A percentile compares a stretch with the other conserved stretches of the same genome.
Evolutionary conservation across 1,140 invertebrate species (phyloP).

Genomic region (Plodia interpunctella): DNA sequence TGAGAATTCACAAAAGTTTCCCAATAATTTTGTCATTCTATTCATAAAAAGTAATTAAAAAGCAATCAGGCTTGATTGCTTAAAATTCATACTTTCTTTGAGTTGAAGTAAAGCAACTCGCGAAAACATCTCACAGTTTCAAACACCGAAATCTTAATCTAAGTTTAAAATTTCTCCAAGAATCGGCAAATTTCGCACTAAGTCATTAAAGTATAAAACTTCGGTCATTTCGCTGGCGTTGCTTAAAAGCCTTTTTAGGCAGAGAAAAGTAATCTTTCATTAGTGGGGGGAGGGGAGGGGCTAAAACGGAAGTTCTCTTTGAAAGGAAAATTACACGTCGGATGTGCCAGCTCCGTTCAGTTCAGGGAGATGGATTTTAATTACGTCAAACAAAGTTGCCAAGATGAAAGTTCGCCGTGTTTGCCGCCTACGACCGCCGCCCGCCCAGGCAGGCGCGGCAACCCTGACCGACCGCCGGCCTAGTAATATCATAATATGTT

Average conservation of each 20-base stretch:
- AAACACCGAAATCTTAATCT: constrained; percentile 75
- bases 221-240: constrained; percentile 74
- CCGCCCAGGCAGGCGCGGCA: neutral
- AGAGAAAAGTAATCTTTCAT: constrained; percentile 76
- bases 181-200: constrained; percentile 77
- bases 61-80: constrained; percentile 65
- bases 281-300: constrained; percentile 58
- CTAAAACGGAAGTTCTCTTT: constrained; percentile 76
- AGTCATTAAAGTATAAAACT: constrained; percentile 77
- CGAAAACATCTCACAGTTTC: constrained; percentile 65
- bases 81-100: constrained; percentile 62
- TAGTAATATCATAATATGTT: too few species aligned
- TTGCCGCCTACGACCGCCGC: constrained; percentile 22
- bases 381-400: constrained; percentile 72
- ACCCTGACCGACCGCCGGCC: too few species aligned
- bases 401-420: constrained; percentile 39
- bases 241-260: constrained; percentile 77
- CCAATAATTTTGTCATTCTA: constrained; percentile 13
- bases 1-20: neutral
- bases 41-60: constrained; percentile 68
- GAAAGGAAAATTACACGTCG: constrained; percentile 75
- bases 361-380: constrained; percentile 68
- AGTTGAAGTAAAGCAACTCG: constrained; percentile 50
- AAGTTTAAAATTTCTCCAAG: constrained; percentile 76
- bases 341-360: constrained; percentile 54